phyloP scores from a whole-genome alignment of 1,140 invertebrate genomes.

The Habropoda laboriosa region DNA sequence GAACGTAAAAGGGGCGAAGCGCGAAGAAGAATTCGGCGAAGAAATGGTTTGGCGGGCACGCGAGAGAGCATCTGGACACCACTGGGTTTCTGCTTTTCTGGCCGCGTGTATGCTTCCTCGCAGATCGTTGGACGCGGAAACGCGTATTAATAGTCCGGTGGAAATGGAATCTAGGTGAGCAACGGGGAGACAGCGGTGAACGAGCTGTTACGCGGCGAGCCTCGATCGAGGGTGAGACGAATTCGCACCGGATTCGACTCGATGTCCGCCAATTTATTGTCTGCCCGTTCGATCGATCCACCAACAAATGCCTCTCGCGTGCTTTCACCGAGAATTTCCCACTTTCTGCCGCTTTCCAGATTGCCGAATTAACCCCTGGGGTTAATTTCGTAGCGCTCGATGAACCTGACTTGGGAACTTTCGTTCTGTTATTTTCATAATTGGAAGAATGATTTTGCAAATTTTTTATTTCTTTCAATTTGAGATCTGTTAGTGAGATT shows the following conservation, averaged over 20 bases:
- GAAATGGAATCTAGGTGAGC: slow-evolving; percentile 63
- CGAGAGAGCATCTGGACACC: slow-evolving; percentile 52
- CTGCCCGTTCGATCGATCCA: neutral
- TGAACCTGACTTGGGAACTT: too few relatives aligned
- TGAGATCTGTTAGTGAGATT: too few relatives aligned
- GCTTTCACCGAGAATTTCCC: neutral
- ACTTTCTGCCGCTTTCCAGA: too few relatives aligned
- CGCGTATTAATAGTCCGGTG: slow-evolving; percentile 72
- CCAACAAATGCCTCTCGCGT: neutral
- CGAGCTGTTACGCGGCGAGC: slow-evolving; percentile 5
- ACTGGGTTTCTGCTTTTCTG: slow-evolving; percentile 65
- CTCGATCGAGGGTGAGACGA: slow-evolving; percentile 13
- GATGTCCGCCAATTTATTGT: slow-evolving; percentile 20
- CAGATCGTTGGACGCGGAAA: slow-evolving; percentile 71
- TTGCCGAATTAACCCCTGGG: too few relatives aligned
- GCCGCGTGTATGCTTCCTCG: slow-evolving; percentile 42
- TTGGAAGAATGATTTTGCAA: too few relatives aligned
- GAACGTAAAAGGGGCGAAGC: neutral
- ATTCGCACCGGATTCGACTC: neutral
- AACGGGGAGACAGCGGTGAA: slow-evolving; percentile 24
- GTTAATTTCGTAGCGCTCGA: too few relatives aligned
- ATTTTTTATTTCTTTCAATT: too few relatives aligned
- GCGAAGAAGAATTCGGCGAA: neutral
- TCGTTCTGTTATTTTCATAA: too few relatives aligned
- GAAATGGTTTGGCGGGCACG: slow-evolving; percentile 42